These are phyloP conservation scores for Drosophila cognata DNA, from an alignment of 2,888 invertebrate species.

Conservation along the genomic window DNA sequence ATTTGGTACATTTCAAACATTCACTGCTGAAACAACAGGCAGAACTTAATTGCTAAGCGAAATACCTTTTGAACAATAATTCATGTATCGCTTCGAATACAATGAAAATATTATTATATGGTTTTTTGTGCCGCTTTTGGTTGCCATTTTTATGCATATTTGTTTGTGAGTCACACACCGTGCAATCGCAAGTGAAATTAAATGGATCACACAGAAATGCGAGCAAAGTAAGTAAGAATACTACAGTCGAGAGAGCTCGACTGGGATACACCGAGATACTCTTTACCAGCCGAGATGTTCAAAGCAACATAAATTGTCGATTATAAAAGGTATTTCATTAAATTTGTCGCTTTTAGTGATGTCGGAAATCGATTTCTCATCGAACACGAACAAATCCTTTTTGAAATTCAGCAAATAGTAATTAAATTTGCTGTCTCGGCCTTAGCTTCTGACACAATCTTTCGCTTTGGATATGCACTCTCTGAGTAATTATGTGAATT, in stretches of 20 bases:
- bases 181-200: not conserved
- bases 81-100: not conserved
- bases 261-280: not conserved
- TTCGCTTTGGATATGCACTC: not conserved
- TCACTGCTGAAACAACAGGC: not conserved
- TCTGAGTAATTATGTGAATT: not conserved
- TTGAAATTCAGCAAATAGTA: not conserved
- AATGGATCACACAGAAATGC: not conserved
- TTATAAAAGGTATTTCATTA: not conserved
- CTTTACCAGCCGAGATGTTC: not conserved
- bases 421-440: not conserved
- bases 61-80: not conserved
- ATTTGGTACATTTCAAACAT: not conserved
- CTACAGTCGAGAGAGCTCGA: not conserved
- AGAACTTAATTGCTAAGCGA: not conserved
- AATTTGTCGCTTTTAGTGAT: not conserved
- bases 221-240: not conserved
- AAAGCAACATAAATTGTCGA: not conserved
- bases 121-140: not conserved
- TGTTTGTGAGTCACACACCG: not conserved
- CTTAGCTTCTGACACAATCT: not conserved
- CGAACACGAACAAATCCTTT: not conserved
- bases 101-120: not conserved
- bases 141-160: not conserved
- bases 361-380: not conserved